Conservation (phyloP, 2,797 vertebrate species). For the Chelon auratus region DNA sequence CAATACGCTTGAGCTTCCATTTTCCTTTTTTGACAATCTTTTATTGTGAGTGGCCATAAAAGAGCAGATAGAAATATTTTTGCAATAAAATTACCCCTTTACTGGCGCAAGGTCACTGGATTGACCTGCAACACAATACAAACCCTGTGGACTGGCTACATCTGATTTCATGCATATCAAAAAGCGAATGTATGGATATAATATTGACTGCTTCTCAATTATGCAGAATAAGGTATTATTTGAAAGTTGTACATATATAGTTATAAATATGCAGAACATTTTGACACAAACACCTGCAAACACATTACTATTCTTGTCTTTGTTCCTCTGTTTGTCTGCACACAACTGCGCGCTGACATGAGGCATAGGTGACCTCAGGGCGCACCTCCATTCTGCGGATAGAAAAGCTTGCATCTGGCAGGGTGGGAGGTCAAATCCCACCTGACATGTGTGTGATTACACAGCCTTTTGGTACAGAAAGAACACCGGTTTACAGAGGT, state of each 20-base stretch:
- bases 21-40: background rate
- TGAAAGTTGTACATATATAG: background rate
- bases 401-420: conserved; percentile 28
- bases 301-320: background rate
- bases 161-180: conserved; percentile 16
- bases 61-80: conserved; percentile 18
- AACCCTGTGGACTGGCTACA: background rate
- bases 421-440: conserved; percentile 54
- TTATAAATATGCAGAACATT: background rate
- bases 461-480: conserved; percentile 23
- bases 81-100: conserved; percentile 23
- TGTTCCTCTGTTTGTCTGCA: conserved; percentile 1
- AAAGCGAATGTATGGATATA: background rate
- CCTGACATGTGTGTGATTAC: conserved; percentile 56
- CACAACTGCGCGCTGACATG: background rate
- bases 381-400: conserved; percentile 40
- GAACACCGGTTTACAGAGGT: conserved; percentile 14
- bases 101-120: conserved; percentile 30
- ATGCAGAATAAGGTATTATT: too few relatives aligned
- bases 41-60: background rate
- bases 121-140: conserved; percentile 6
- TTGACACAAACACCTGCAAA: background rate
- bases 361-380: conserved; percentile 19
- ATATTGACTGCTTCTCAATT: background rate
- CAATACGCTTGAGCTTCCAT: background rate